phyloP scores from a whole-genome alignment of 2,113 vertebrate species.

The Corvus cornix region DNA sequence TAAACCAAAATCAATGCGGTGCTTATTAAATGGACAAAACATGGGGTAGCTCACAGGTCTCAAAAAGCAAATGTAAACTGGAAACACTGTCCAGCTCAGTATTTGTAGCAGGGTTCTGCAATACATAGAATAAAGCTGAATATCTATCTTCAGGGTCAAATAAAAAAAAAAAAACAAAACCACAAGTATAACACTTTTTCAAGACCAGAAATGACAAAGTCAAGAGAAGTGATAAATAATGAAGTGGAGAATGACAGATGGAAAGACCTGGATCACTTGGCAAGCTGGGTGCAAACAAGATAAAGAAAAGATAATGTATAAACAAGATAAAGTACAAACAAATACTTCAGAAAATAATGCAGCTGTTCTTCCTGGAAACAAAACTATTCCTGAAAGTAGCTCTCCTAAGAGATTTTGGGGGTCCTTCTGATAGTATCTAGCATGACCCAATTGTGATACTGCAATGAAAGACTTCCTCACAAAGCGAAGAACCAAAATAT shows the following conservation, averaged over 20 bases:
- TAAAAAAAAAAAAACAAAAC: not conserved
- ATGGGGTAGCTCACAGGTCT: not conserved
- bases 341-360: not conserved
- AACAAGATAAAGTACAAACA: not conserved
- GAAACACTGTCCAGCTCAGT: not conserved
- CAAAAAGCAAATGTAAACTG: not conserved
- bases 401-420: not conserved
- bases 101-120: not conserved
- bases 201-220: not conserved
- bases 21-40: constrained; percentile 22
- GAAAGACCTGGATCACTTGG: not conserved
- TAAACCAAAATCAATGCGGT: constrained; percentile 11
- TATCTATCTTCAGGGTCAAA: not conserved
- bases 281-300: not conserved
- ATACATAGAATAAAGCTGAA: not conserved
- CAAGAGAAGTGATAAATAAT: not conserved
- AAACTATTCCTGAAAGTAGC: not conserved
- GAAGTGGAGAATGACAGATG: not conserved
- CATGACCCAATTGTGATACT: not conserved
- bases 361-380: not conserved
- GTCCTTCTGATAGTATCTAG: not conserved
- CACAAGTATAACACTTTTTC: not conserved
- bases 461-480: not conserved
- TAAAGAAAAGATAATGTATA: not conserved
- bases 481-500: not conserved